Evolutionary conservation across 2,113 vertebrate genomes (phyloP), one percentile per base, ranked within the genome.

Genomic region (Megaptera novaeangliae): DNA sequence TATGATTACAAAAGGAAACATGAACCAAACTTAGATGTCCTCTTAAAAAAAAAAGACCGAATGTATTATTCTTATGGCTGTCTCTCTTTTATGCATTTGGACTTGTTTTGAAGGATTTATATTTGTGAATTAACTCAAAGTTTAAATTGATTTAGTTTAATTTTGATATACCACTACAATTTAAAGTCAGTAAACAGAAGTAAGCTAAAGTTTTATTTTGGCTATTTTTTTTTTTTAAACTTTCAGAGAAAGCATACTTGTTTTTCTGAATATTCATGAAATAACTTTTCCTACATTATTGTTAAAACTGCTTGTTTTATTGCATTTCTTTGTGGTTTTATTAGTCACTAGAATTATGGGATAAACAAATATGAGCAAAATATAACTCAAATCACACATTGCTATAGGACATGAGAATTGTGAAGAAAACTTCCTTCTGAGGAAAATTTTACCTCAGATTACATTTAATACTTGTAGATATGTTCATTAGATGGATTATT

Each of bases 201-300:
- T 49, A 92, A 66, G 27, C 6, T 81, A 29, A 87, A 78, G 8
- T 31, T 95, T 90, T 78, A 49, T 89, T 89, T 88, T 39, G 64
- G 10, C 2, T 5, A 63, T 88, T 57, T 36, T 77, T 78, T 61
- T 82, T 85, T 86, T 63, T 61, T 27, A 21, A 90, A 87, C 29
- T 85, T 96, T 95, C 44, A 71, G 31, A 97, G 44, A 95, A 95
- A 29, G 10, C 27, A 80, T 71, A 57, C n/a, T 59, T 96, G 17
- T 66, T 82, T 95, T 96, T 71, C 34, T 66, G 29, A 82, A 44
- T 93, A 81, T 55, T 88, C n/a, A 41, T 93, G 21, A 89, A 81
- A 78, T 63, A 34, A 6, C 36, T 93, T 94, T 49, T 72, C 46
- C 18, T 88, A 57, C 10, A 57, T 41, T 44, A n/a, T 57, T 31